Evolutionary conservation across 2,888 invertebrate genomes (phyloP).

Genomic region (Drosophila nr. medialis): DNA sequence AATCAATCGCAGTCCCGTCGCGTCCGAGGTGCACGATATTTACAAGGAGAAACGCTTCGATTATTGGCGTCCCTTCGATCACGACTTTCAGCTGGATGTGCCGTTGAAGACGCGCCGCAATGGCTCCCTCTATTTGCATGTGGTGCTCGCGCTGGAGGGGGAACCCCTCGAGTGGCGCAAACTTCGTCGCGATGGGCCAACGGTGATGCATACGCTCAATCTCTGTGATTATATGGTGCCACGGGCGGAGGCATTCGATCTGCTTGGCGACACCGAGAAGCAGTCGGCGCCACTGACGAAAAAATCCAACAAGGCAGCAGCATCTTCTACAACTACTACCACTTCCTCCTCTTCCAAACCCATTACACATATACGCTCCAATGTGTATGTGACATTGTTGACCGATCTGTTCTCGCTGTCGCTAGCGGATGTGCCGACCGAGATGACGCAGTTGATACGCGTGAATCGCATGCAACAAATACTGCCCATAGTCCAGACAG

Average conservation of each 20-base stretch:
- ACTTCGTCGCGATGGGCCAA: constrained; percentile 87
- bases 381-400: constrained; percentile 91
- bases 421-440: constrained; percentile 88
- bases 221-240: constrained; percentile 91
- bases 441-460: constrained; percentile 88
- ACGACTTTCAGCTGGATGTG: constrained; percentile 86
- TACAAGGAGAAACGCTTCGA: constrained; percentile 88
- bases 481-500: constrained; percentile 93
- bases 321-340: neutral
- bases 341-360: constrained; percentile 82
- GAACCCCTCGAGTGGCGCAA: constrained; percentile 86
- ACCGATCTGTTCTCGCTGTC: constrained; percentile 90
- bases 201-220: constrained; percentile 87
- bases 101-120: constrained; percentile 92
- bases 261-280: constrained; percentile 86
- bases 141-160: constrained; percentile 88
- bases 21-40: constrained; percentile 87
- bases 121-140: constrained; percentile 93
- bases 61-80: constrained; percentile 87
- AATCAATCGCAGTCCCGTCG: constrained; percentile 86
- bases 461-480: constrained; percentile 88
- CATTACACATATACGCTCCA: constrained; percentile 91
- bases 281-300: neutral
- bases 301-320: neutral
- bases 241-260: constrained; percentile 90